Evolutionary conservation across 2,888 invertebrate species (phyloP).

Genomic region (Bellardia pandia): DNA sequence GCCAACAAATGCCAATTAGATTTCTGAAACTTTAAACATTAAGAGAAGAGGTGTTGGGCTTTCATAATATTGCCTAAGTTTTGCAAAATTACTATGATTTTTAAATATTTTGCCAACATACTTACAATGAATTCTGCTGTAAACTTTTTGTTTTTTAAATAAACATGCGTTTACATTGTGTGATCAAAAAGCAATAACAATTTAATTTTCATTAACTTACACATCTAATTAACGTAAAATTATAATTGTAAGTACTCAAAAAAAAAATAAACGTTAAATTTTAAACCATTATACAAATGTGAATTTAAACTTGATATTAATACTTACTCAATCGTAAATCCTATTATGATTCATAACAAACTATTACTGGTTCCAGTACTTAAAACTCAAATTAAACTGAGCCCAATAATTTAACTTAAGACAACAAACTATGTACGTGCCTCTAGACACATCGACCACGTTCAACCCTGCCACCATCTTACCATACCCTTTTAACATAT

Average conservation of each 20-base stretch:
- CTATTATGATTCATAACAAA: conserved; percentile 64
- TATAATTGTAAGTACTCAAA: neutral
- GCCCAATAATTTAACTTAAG: conserved; percentile 13
- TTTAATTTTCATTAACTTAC: conserved; percentile 7
- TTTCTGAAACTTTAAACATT: too few species aligned
- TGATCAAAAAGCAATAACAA: neutral
- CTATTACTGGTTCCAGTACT: conserved; percentile 27
- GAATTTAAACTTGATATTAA: conserved; percentile 77
- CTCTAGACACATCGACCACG: conserved; percentile 26
- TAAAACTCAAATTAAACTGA: neutral
- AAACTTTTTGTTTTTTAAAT: neutral
- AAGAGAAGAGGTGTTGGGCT: too few species aligned
- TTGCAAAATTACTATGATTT: too few species aligned
- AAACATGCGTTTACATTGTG: conserved; percentile 19
- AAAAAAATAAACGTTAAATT: neutral
- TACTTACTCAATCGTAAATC: conserved; percentile 75
- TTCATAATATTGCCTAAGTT: too few species aligned
- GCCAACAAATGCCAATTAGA: too few species aligned
- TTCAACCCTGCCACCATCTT: neutral
- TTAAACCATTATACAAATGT: neutral
- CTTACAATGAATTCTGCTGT: neutral
- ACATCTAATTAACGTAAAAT: conserved; percentile 13
- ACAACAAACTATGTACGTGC: conserved; percentile 29
- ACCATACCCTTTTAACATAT: conserved; percentile 10
- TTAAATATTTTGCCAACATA: too few species aligned